Base-by-base conservation (phyloP, 2,888 invertebrate species). In the Caenorhabditis doughertyi region DNA sequence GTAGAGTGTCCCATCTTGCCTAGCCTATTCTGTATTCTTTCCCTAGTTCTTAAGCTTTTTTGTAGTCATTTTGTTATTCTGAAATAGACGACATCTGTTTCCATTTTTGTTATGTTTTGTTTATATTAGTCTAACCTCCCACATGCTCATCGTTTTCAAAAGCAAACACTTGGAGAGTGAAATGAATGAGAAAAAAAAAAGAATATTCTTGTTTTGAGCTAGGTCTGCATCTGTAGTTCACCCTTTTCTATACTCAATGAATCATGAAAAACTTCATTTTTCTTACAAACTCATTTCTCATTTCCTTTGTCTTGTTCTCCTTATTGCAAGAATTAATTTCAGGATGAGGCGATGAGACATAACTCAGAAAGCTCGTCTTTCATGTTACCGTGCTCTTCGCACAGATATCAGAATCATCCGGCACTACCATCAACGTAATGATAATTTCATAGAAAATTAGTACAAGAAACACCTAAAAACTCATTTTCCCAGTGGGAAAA, bases 341-440 rank as follows among this genome's bases (percentile, higher is more conserved):
- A 72, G 65, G 23, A 76, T 76, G 68, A 56, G 53, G 51, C 68
- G 42, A 77, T 77, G 77, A 77, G 42, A 42, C 77, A 68, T 29
- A 51, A 60, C 27, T 51, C 76, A 11, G 60, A 68, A 27, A 77
- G 53, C 62, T 58, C 74, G 32, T 74, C 68, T 13, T 77, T 77
- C 77, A 77, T 67, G 77, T 29, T 77, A 23, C 77, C 77, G 39
- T 77, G 77, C 53, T 77, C 77, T 7, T 77, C 68, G 18, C 77
- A 77, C 42, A 68, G 77, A 49, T 68, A 32, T 47, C 27, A 56
- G 8, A 62, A 62, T 44, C 68, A 67, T 44, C 77, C 77, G 25
- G 44, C 60, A 47, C 18, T 77, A 25, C 68, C 60, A n/a, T 77
- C 77, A 27, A 77, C 77, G 77, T 77, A 76, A 68, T 51, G n/a